Evolutionary conservation across 2,113 vertebrate genomes (phyloP), one percentile per base, ranked within the genome.

Genomic region (Callithrix jacchus): DNA sequence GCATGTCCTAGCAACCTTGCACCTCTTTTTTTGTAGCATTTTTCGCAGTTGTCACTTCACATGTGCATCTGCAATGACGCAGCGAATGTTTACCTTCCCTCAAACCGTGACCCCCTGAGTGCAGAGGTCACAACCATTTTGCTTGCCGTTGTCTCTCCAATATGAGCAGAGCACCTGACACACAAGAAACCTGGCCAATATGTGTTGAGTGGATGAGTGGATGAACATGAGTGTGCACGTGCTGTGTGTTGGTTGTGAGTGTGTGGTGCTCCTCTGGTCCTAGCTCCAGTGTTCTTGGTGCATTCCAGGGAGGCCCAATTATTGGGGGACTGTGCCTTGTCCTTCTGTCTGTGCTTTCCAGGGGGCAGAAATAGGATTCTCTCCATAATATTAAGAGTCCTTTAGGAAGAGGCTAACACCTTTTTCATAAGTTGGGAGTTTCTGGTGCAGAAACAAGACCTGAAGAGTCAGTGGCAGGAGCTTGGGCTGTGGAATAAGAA

Each of bases 91-190:
- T 8, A 8, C 74, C 47, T 87, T 23, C 49, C 27, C 76, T 9
- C 2, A 21, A 52, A 25, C 91, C 2, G 0, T 2, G 16, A 47
- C 42, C 61, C 64, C 21, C 0, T 0, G 2, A 2, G 3, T 0
- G 7, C 0, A 2, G 52, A 30, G 74, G 16, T 7, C 18, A 7
- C 6, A 27, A 49, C 10, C n/a, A n/a, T 12, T 25, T 20, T 0
- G 12, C 45, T 82, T 14, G 27, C 86, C 2, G 4, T 1, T 0
- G 17, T 40, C 52, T 68, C 89, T 64, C 82, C 23, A 13, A 27
- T 12, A 52, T 45, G n/a, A 61, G 52, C 77, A n/a, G 25, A 5
- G 37, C 0, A 4, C 42, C n/a, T 52, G 58, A 71, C 20, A 27
- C 37, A 8, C 0, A 23, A 13, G 49, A 42, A 18, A 1, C 52